Conservation (phyloP, 2,797 vertebrate genomes). For the Cottoperca gobio region DNA sequence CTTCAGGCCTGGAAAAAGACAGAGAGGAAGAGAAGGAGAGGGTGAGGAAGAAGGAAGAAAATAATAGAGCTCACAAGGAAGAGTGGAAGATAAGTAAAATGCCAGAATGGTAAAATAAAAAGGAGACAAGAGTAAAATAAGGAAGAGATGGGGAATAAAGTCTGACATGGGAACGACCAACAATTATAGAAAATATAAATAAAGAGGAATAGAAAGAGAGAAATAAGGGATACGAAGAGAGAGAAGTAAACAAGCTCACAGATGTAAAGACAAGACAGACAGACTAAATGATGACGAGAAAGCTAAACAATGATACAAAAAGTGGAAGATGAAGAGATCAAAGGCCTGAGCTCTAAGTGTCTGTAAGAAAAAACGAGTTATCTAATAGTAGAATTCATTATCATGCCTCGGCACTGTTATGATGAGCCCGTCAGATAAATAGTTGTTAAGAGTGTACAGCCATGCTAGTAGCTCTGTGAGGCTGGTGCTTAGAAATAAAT, state of each 20-base stretch:
- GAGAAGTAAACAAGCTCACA: neutral
- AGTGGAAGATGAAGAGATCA: neutral
- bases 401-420: neutral
- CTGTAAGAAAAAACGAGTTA: too few species aligned
- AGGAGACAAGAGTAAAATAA: neutral
- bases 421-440: neutral
- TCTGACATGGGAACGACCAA: neutral
- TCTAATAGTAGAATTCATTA: neutral
- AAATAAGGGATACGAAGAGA: neutral
- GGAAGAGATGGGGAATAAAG: neutral
- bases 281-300: neutral
- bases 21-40: conserved; percentile 19
- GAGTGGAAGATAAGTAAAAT: neutral
- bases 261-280: neutral
- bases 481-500: too few species aligned
- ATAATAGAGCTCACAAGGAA: neutral
- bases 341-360: neutral
- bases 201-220: neutral
- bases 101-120: neutral
- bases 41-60: conserved; percentile 1
- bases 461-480: neutral
- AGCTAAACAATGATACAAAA: neutral
- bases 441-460: neutral
- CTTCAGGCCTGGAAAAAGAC: conserved; percentile 86
- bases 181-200: neutral